phyloP scores from a whole-genome alignment of 2,113 vertebrate species.

The Planiliza haematocheilus region DNA sequence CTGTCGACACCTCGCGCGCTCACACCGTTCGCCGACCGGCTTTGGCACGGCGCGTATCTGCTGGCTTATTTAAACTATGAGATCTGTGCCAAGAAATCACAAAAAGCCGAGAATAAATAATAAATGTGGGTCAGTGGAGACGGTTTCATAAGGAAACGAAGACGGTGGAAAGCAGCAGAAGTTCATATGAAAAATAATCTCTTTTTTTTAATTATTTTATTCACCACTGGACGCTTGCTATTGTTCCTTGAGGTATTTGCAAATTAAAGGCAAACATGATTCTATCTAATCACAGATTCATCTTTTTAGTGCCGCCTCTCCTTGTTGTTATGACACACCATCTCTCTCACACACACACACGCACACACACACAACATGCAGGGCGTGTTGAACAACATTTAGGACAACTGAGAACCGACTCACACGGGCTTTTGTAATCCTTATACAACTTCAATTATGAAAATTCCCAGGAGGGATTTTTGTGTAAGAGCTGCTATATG shows the following conservation, averaged over 20 bases:
- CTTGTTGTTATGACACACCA: background rate
- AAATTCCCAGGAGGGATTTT: background rate
- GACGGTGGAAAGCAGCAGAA: background rate
- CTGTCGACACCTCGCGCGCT: background rate
- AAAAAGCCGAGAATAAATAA: constrained; percentile 3
- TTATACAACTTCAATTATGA: constrained; percentile 39
- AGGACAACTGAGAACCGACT: constrained; percentile 4
- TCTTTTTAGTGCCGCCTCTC: background rate
- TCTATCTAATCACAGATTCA: background rate
- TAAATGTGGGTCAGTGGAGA: constrained; percentile 27
- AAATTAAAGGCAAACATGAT: background rate
- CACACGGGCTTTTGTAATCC: background rate
- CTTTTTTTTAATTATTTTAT: too few species aligned
- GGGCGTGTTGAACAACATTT: background rate
- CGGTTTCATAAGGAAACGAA: constrained; percentile 14
- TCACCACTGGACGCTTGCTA: background rate
- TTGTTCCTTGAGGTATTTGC: background rate
- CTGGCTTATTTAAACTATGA: background rate
- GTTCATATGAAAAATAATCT: too few species aligned
- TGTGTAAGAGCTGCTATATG: background rate
- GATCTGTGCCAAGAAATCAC: constrained; percentile 31
- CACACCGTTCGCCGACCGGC: constrained; percentile 5
- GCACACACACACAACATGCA: constrained; percentile 5
- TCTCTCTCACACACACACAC: background rate
- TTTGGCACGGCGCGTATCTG: background rate